Evolutionary conservation across 2,113 vertebrate species (phyloP).

Genomic region (Addax nasomaculatus): DNA sequence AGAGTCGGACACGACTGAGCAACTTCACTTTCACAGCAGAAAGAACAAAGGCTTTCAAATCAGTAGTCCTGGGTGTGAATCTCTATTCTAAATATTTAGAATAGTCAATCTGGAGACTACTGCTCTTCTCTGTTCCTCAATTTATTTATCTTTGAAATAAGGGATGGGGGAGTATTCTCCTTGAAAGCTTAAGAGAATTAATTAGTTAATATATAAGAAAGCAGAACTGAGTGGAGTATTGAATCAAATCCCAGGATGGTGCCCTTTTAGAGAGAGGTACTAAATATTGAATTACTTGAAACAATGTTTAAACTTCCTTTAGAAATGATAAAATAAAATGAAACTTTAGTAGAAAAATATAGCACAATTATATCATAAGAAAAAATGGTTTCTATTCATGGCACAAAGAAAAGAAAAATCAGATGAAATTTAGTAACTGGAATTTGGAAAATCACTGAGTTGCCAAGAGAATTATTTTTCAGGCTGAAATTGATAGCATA

Average conservation of each 20-base stretch:
- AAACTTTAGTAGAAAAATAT: slow-evolving; percentile 19
- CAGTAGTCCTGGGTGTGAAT: not conserved
- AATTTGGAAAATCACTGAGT: not conserved
- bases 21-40: not conserved
- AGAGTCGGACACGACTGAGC: no score
- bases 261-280: not conserved
- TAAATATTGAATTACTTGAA: not conserved
- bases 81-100: not conserved
- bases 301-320: not conserved
- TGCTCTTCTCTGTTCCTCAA: not conserved
- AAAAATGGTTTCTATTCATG: not conserved
- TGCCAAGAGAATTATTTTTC: slow-evolving; percentile 15
- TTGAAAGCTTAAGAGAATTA: not conserved
- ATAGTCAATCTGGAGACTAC: not conserved
- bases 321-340: not conserved
- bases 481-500: not conserved
- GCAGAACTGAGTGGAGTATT: not conserved
- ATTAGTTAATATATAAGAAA: not conserved
- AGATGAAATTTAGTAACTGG: not conserved
- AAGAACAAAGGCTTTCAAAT: not conserved
- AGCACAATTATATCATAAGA: not conserved
- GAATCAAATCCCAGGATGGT: not conserved
- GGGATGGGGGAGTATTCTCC: not conserved
- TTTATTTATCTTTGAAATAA: not conserved
- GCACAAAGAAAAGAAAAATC: not conserved